Percentiles rank a stretch among this genome's conserved stretches.
Conservation (phyloP, 2,113 vertebrate species). For the Chitala chitala region DNA sequence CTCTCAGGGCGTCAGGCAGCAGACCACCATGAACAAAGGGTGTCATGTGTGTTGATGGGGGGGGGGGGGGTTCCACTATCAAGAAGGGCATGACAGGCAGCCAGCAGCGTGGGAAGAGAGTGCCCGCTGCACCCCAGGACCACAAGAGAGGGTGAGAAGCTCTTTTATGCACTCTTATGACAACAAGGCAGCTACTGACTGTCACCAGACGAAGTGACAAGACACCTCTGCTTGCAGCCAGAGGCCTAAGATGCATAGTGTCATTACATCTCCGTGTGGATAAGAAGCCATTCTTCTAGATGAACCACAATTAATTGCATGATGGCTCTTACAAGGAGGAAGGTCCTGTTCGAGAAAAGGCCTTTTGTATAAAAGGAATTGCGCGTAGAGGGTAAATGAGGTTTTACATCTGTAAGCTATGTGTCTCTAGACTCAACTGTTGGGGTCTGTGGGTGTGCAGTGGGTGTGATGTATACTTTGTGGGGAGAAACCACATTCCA, state of each 20-base stretch:
- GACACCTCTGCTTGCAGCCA: slow-evolving; percentile 35
- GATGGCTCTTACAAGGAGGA: not conserved
- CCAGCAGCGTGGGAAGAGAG: slow-evolving; percentile 32
- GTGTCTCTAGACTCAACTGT: not conserved
- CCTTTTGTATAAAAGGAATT: not conserved
- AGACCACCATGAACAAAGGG: slow-evolving; percentile 36
- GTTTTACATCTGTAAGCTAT: slow-evolving; percentile 9
- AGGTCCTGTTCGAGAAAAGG: not conserved
- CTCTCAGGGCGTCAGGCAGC: not conserved
- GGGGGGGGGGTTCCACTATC: slow-evolving; percentile 14
- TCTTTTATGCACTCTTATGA: slow-evolving; percentile 31
- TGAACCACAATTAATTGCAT: slow-evolving; percentile 8
- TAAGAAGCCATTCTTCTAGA: slow-evolving; percentile 16
- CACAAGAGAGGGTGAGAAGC: slow-evolving; percentile 28
- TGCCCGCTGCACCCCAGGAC: slow-evolving; percentile 22
- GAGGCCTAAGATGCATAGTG: slow-evolving; percentile 25
- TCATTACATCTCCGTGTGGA: slow-evolving; percentile 15
- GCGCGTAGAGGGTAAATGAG: not conserved
- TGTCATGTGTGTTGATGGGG: slow-evolving; percentile 24
- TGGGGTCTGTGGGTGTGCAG: not conserved
- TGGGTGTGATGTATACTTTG: not conserved
- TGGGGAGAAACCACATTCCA: not conserved
- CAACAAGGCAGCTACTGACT: slow-evolving; percentile 40
- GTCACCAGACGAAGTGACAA: slow-evolving; percentile 28
- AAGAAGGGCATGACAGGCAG: slow-evolving; percentile 16